phyloP scores from a whole-genome alignment of 2,888 invertebrate species.

The Ganaspis brasiliensis region DNA sequence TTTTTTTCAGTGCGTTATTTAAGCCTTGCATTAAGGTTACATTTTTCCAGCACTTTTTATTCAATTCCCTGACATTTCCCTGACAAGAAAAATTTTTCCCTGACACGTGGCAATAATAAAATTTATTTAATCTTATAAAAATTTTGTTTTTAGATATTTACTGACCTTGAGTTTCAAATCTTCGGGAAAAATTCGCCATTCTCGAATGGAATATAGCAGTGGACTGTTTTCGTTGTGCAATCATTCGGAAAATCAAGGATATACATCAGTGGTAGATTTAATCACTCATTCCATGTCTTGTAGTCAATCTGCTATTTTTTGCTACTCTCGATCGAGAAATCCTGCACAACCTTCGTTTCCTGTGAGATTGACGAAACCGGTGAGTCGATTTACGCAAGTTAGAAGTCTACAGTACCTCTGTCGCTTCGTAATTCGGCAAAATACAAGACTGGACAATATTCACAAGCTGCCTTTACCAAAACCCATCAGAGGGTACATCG shows the following conservation, averaged over 20 bases:
- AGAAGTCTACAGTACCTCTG: slow-evolving; percentile 88
- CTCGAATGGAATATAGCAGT: slow-evolving; percentile 87
- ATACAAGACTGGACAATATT: slow-evolving; percentile 86
- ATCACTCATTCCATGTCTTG: slow-evolving; percentile 88
- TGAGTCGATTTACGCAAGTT: slow-evolving; percentile 88
- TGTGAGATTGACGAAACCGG: slow-evolving; percentile 87
- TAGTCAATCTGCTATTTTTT: slow-evolving; percentile 87
- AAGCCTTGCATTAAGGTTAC: too few species aligned
- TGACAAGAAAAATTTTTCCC: too few species aligned
- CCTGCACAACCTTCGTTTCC: slow-evolving; percentile 87
- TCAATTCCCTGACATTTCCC: too few species aligned
- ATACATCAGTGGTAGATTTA: slow-evolving; percentile 86
- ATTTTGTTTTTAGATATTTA: slow-evolving; percentile 82
- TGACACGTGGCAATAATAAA: too few species aligned
- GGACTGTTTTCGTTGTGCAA: slow-evolving; percentile 85
- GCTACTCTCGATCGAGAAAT: slow-evolving; percentile 86
- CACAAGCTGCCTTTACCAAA: slow-evolving; percentile 86
- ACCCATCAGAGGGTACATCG: slow-evolving; percentile 83
- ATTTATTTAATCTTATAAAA: too few species aligned
- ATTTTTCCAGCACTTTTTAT: too few species aligned
- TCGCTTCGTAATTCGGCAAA: slow-evolving; percentile 87
- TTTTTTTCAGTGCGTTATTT: too few species aligned
- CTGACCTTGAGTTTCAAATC: slow-evolving; percentile 89
- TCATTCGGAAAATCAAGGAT: slow-evolving; percentile 82
- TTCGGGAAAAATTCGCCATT: slow-evolving; percentile 87